Evolutionary conservation across 2,113 vertebrate genomes (phyloP).

Genomic region (Ophthalmolycus amberensis): DNA sequence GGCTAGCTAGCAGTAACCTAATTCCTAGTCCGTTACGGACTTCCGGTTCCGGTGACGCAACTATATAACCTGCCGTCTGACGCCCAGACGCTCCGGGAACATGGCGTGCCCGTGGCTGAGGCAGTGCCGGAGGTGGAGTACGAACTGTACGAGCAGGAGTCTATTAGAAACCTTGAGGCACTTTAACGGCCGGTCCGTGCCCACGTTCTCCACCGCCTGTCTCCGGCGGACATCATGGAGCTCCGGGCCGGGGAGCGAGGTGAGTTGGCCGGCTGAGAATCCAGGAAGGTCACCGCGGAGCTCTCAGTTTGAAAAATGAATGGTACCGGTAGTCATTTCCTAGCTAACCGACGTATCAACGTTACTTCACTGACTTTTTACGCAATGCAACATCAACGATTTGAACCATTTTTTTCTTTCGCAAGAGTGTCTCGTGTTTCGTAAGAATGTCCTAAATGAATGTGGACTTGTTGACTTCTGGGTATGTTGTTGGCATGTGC

Average conservation of each 20-base stretch:
- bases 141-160: conserved; percentile 1
- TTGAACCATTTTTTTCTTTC: accelerated
- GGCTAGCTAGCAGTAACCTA: background rate
- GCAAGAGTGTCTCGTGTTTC: background rate
- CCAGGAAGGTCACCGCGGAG: conserved; percentile 75
- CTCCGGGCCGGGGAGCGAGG: conserved; percentile 34
- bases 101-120: conserved; percentile 83
- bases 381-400: accelerated
- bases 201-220: conserved; percentile 7
- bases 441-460: background rate
- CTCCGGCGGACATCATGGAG: conserved; percentile 17
- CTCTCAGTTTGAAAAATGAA: background rate
- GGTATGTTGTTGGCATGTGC: background rate
- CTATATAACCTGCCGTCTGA: background rate
- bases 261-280: conserved; percentile 56
- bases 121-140: conserved; percentile 58
- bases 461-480: conserved; percentile 19
- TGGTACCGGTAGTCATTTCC: background rate
- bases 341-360: accelerated
- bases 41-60: conserved; percentile 67
- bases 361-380: background rate
- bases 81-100: conserved; percentile 34
- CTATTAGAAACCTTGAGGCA: conserved; percentile 49
- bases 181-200: conserved; percentile 24
- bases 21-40: accelerated